Conservation (phyloP, 2,888 invertebrate genomes). For the Agriopis aurantiaria region DNA sequence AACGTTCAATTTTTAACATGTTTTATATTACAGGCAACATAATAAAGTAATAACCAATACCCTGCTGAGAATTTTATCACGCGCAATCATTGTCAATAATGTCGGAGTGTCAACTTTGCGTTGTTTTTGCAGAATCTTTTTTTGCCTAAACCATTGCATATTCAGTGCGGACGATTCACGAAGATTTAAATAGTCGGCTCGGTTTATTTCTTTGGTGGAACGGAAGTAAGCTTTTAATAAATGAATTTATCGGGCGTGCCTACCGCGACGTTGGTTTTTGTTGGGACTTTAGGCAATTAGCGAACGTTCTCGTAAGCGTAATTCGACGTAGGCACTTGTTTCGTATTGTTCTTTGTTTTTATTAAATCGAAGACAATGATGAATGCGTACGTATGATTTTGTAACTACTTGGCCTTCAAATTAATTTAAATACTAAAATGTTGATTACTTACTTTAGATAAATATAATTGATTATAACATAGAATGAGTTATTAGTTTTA, state of each 20-base stretch:
- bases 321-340: conserved; percentile 22
- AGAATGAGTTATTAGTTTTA: too few species aligned
- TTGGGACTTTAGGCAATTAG: conserved; percentile 29
- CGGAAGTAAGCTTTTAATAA: conserved; percentile 77
- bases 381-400: background rate
- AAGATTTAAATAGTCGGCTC: conserved; percentile 68
- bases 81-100: conserved; percentile 46
- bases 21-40: conserved; percentile 36
- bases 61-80: conserved; percentile 49
- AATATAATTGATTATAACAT: too few species aligned
- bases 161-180: conserved; percentile 65
- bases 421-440: too few species aligned
- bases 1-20: conserved; percentile 18
- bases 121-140: conserved; percentile 52
- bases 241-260: conserved; percentile 58
- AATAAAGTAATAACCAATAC: conserved; percentile 46
- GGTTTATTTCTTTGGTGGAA: conserved; percentile 48
- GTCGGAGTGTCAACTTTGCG: conserved; percentile 36
- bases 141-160: conserved; percentile 64
- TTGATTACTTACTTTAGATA: too few species aligned
- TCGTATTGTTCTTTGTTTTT: conserved; percentile 21
- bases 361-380: background rate
- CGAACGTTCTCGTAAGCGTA: conserved; percentile 20
- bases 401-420: too few species aligned
- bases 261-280: conserved; percentile 58